Conservation (phyloP, 2,888 invertebrate species). For the Ferdinandea cuprea region DNA sequence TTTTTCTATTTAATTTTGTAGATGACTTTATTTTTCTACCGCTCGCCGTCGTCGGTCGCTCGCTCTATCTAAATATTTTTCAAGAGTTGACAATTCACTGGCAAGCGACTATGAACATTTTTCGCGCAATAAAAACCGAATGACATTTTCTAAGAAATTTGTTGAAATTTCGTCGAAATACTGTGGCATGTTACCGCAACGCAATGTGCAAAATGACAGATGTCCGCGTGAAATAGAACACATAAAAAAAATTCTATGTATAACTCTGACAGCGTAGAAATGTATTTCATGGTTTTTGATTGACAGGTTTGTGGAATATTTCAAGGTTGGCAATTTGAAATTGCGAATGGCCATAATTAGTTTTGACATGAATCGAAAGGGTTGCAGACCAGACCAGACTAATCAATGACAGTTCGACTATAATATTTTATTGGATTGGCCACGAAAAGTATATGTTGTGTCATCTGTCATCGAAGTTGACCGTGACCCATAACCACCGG, state of each 20-base stretch:
- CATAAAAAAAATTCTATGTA: conserved; percentile 40
- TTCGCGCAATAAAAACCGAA: conserved; percentile 33
- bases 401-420: neutral
- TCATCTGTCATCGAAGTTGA: conserved; percentile 35
- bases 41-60: conserved; percentile 37
- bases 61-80: neutral
- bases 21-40: conserved; percentile 60
- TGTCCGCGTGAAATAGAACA: conserved; percentile 38
- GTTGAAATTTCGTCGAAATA: conserved; percentile 57
- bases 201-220: conserved; percentile 62
- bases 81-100: conserved; percentile 47
- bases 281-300: conserved; percentile 55
- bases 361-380: conserved; percentile 50
- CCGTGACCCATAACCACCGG: conserved; percentile 41
- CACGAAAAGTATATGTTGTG: conserved; percentile 3
- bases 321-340: conserved; percentile 55
- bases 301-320: conserved; percentile 51
- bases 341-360: conserved; percentile 46
- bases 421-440: neutral
- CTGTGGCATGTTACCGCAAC: neutral
- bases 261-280: conserved; percentile 5
- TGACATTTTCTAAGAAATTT: conserved; percentile 58
- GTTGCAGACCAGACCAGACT: neutral
- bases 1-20: conserved; percentile 43
- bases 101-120: neutral